Conservation (phyloP, 2,888 invertebrate species). For the Cosmia trapezina region DNA sequence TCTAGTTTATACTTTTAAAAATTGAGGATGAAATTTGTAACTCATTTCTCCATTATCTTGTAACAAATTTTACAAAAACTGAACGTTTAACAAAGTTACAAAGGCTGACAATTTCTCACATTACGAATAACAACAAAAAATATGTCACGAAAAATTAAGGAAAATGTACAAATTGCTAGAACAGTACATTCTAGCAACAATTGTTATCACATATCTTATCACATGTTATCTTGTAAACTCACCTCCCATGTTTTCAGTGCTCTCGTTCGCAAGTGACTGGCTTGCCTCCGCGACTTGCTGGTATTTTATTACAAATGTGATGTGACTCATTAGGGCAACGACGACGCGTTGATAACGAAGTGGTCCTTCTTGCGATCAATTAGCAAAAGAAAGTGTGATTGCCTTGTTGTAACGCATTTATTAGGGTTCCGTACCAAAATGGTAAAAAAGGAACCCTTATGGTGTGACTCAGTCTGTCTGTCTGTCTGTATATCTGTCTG, state of each 20-base stretch:
- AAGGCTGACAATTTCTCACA: slow-evolving; percentile 28
- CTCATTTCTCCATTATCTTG: slow-evolving; percentile 9
- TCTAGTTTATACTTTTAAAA: not conserved
- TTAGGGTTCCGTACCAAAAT: no score
- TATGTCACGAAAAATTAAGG: slow-evolving; percentile 36
- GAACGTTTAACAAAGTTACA: slow-evolving; percentile 19
- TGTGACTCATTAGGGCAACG: slow-evolving; percentile 63
- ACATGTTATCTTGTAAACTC: slow-evolving; percentile 66
- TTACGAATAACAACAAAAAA: slow-evolving; percentile 27
- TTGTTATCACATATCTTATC: slow-evolving; percentile 61
- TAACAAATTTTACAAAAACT: slow-evolving; percentile 11
- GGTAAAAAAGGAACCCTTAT: no score
- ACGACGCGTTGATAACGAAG: slow-evolving; percentile 45
- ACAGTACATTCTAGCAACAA: slow-evolving; percentile 54
- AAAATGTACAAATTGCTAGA: slow-evolving; percentile 27
- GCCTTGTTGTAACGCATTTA: no score
- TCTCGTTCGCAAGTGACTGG: slow-evolving; percentile 64
- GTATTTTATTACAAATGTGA: slow-evolving; percentile 69
- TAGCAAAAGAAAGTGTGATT: slow-evolving; percentile 42
- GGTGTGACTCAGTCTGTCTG: no score
- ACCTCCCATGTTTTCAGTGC: slow-evolving; percentile 74
- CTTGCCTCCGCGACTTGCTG: slow-evolving; percentile 21
- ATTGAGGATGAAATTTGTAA: not conserved
- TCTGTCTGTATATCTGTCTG: no score
- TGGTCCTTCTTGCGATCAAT: slow-evolving; percentile 35